Conservation (phyloP, 2,113 vertebrate species). For the Eurypyga helias region DNA sequence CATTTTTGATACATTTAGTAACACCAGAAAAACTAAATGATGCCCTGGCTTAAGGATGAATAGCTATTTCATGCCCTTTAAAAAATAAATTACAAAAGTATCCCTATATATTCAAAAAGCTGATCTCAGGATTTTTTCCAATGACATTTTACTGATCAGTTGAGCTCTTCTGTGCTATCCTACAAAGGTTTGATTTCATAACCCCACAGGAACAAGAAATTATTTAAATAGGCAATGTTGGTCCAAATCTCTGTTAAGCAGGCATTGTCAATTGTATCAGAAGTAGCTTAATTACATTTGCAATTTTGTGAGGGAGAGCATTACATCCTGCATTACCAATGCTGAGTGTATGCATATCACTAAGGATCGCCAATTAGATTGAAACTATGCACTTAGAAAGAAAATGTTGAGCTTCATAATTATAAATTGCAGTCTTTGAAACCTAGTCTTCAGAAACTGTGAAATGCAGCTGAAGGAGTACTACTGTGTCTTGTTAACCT, state of each 20-base stretch:
- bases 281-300: neutral
- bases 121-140: neutral
- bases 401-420: neutral
- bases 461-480: neutral
- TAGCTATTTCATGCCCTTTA: neutral
- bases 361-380: neutral
- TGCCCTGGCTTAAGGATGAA: neutral
- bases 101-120: neutral
- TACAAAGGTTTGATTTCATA: neutral
- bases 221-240: conserved; percentile 2
- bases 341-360: neutral
- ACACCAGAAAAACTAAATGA: neutral
- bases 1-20: neutral
- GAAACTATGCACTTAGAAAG: neutral
- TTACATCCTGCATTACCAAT: neutral
- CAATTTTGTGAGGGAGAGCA: neutral
- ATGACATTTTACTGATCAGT: neutral
- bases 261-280: neutral
- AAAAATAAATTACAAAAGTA: neutral
- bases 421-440: neutral
- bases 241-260: conserved; percentile 1
- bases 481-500: neutral
- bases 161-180: neutral
- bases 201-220: neutral
- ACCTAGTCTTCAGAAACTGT: neutral